These are phyloP conservation scores for Aphyosemion australe DNA, from an alignment of 2,113 vertebrate species.

Conservation along the genomic window DNA sequence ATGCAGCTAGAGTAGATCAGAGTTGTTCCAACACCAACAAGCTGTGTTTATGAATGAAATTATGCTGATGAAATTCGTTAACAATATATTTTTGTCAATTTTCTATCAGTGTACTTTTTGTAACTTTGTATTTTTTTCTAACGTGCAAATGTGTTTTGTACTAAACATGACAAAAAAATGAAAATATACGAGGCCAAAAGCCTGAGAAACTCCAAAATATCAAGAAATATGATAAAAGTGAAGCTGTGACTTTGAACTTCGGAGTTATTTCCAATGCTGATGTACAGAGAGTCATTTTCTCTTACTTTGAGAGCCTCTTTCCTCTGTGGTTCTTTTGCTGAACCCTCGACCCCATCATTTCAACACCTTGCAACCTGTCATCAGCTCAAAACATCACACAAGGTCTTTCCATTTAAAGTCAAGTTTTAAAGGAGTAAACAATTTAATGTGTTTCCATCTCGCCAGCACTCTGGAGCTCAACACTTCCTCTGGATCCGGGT, in stretches of 20 bases:
- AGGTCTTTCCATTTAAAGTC: slow-evolving; percentile 47
- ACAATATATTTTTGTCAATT: too few species aligned
- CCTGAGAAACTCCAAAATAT: slow-evolving; percentile 7
- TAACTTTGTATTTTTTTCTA: too few species aligned
- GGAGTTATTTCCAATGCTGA: slow-evolving; percentile 31
- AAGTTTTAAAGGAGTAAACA: slow-evolving; percentile 46
- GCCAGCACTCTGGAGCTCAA: background rate
- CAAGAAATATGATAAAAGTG: background rate
- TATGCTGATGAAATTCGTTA: too few species aligned
- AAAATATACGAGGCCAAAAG: too few species aligned
- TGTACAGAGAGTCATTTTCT: slow-evolving; percentile 49
- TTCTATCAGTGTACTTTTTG: too few species aligned
- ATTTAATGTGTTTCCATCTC: slow-evolving; percentile 22
- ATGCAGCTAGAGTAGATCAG: too few species aligned
- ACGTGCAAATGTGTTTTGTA: too few species aligned
- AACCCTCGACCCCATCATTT: slow-evolving; percentile 62
- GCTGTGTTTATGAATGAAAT: too few species aligned
- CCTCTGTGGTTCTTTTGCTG: slow-evolving; percentile 37
- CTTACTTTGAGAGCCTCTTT: slow-evolving; percentile 49
- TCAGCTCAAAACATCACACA: slow-evolving; percentile 45
- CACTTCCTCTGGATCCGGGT: background rate
- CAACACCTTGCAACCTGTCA: slow-evolving; percentile 57
- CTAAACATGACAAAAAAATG: too few species aligned
- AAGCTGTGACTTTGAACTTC: slow-evolving; percentile 32
- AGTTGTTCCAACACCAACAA: too few species aligned